phyloP scores from a whole-genome alignment of 1,140 invertebrate genomes.

The Papilio machaon region DNA sequence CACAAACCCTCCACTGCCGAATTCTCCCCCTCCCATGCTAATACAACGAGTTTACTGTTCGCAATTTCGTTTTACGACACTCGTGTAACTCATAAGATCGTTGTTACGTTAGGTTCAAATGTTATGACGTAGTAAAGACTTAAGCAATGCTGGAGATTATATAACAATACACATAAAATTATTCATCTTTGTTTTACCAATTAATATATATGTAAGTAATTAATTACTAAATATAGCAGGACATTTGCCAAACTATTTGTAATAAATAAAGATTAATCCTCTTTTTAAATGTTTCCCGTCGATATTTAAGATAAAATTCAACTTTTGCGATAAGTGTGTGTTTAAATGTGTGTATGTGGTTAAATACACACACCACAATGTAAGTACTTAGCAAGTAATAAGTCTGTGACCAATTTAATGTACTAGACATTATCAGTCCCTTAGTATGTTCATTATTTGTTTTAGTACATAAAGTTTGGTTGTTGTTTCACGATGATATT shows the following conservation, averaged over 20 bases:
- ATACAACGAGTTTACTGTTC: slow-evolving; percentile 21
- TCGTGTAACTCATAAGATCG: slow-evolving; percentile 1
- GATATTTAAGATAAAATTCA: too few species aligned
- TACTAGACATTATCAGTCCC: not conserved
- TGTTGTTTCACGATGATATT: not conserved
- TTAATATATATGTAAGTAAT: not conserved
- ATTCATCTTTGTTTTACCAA: not conserved
- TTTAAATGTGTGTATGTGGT: too few species aligned
- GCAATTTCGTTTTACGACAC: slow-evolving; percentile 35
- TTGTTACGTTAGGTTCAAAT: not conserved
- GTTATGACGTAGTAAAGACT: not conserved
- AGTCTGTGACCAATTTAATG: not conserved
- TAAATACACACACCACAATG: too few species aligned
- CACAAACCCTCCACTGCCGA: not conserved
- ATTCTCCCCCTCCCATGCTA: not conserved
- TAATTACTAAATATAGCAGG: too few species aligned
- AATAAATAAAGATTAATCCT: too few species aligned
- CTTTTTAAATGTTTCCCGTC: too few species aligned
- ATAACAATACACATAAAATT: not conserved
- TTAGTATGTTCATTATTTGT: not conserved
- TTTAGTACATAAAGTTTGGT: not conserved
- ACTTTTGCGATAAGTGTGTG: too few species aligned
- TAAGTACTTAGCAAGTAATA: not conserved
- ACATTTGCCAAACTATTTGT: too few species aligned
- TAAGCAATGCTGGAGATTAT: not conserved